phyloP scores from a whole-genome alignment of 2,797 vertebrate genomes.

The Gobionotothen gibberifrons region DNA sequence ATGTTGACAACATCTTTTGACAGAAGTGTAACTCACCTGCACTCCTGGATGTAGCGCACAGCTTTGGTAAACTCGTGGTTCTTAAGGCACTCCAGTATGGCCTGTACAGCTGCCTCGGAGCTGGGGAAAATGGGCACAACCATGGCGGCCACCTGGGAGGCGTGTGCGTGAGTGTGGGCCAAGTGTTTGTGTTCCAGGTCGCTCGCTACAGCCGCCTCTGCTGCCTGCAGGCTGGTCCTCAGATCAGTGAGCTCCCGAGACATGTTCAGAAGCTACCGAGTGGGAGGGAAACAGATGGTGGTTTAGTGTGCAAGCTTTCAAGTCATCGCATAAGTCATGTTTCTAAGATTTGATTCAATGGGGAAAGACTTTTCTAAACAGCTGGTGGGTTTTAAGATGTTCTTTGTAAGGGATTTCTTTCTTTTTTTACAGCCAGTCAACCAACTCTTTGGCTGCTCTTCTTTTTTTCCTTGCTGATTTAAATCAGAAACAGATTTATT shows the following conservation, averaged over 20 bases:
- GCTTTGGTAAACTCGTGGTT: conserved; percentile 94
- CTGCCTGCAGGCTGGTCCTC: conserved; percentile 92
- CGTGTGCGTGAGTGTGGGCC: conserved; percentile 78
- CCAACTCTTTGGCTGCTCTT: background rate
- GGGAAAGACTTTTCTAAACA: background rate
- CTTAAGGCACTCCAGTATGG: conserved; percentile 95
- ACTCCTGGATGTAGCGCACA: conserved; percentile 93
- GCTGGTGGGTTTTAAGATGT: background rate
- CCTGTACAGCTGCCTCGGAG: conserved; percentile 95
- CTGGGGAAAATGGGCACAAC: conserved; percentile 89
- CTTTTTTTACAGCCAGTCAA: background rate
- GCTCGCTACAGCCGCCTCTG: conserved; percentile 88
- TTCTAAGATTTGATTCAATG: background rate
- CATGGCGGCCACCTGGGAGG: conserved; percentile 71
- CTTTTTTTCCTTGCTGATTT: background rate
- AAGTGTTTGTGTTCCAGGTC: conserved; percentile 86
- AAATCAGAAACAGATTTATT: no score
- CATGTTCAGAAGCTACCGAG: conserved; percentile 94
- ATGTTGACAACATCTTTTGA: background rate
- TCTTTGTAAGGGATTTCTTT: background rate
- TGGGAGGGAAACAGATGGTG: conserved; percentile 14
- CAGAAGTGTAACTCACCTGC: conserved; percentile 86
- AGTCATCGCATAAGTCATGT: conserved; percentile 12
- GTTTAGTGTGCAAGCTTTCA: conserved; percentile 11
- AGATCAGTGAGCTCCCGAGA: conserved; percentile 95